These are phyloP conservation scores for Drosophila eohydei DNA, from an alignment of 2,888 invertebrate genomes.

Conservation along the genomic window DNA sequence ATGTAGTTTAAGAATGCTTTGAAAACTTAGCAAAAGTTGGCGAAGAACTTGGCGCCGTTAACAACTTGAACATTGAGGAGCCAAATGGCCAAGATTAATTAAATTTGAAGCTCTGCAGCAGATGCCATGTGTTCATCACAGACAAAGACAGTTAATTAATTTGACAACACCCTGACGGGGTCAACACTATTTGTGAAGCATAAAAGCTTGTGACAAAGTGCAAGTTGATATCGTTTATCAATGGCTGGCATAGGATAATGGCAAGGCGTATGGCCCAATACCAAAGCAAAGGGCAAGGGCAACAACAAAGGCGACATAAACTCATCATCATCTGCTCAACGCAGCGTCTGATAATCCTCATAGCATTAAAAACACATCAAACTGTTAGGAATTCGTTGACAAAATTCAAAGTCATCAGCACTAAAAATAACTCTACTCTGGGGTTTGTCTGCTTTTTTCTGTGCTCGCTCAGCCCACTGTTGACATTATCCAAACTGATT, in stretches of 20 bases:
- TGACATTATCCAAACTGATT: constrained; percentile 74
- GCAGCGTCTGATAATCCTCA: constrained; percentile 52
- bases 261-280: neutral
- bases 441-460: constrained; percentile 10
- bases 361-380: constrained; percentile 71
- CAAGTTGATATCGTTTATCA: constrained; percentile 61
- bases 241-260: constrained; percentile 11
- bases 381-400: constrained; percentile 50
- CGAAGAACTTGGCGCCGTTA: neutral
- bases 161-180: constrained; percentile 53
- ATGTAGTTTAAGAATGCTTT: constrained; percentile 21
- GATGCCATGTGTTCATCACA: constrained; percentile 32
- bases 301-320: constrained; percentile 21
- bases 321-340: constrained; percentile 24
- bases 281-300: neutral
- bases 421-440: constrained; percentile 61
- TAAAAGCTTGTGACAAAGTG: constrained; percentile 23
- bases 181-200: constrained; percentile 47
- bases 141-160: constrained; percentile 68
- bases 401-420: constrained; percentile 44
- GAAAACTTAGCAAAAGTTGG: constrained; percentile 19
- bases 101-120: constrained; percentile 53
- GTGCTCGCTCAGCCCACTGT: constrained; percentile 25
- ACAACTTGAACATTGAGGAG: constrained; percentile 5
- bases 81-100: constrained; percentile 62